Percentiles rank a stretch among this genome's conserved stretches.
Evolutionary conservation across 2,888 invertebrate species (phyloP).

Genomic region (Philereme transversata): DNA sequence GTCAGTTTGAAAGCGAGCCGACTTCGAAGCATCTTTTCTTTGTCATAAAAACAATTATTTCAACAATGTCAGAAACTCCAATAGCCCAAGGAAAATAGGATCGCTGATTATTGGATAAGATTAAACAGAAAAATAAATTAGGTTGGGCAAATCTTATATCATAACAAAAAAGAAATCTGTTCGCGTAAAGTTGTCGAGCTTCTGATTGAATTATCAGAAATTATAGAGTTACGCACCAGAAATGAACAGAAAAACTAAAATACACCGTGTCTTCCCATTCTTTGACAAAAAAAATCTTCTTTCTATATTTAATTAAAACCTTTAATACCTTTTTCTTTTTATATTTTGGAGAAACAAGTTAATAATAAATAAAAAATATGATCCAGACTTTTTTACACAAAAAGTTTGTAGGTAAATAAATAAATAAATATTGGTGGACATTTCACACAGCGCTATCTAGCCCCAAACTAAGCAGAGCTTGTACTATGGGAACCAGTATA

Average conservation of each 20-base stretch:
- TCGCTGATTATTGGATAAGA: neutral
- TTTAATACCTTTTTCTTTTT: conserved; percentile 7
- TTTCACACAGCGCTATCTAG: too few relatives aligned
- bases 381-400: too few relatives aligned
- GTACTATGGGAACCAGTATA: too few relatives aligned
- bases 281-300: conserved; percentile 23
- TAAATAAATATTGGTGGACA: too few relatives aligned
- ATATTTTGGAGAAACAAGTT: conserved; percentile 7
- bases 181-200: conserved; percentile 5
- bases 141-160: too few relatives aligned
- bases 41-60: conserved; percentile 24
- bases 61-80: neutral
- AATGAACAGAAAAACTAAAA: too few relatives aligned
- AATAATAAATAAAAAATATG: too few relatives aligned
- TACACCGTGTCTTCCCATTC: too few relatives aligned
- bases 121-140: too few relatives aligned
- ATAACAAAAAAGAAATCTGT: neutral
- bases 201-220: conserved; percentile 7
- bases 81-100: too few relatives aligned
- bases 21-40: conserved; percentile 13
- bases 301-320: conserved; percentile 22
- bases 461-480: too few relatives aligned
- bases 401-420: too few relatives aligned
- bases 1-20: conserved; percentile 24
- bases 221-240: neutral